Evolutionary conservation across 2,888 invertebrate species (phyloP).

Genomic region (Ernsta delagoae): DNA sequence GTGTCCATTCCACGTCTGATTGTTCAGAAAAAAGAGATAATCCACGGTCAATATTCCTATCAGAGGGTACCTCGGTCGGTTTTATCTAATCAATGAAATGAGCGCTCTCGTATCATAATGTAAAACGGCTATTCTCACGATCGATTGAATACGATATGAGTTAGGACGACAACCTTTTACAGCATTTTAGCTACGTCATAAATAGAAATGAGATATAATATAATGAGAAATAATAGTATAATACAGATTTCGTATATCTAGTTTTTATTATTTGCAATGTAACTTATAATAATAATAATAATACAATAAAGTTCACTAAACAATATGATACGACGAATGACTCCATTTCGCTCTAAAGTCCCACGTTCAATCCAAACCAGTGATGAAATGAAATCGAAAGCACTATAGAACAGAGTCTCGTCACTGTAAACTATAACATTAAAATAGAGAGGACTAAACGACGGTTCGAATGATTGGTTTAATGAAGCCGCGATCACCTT

Average conservation of each 20-base stretch:
- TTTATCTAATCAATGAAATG: conserved; percentile 27
- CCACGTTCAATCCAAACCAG: background rate
- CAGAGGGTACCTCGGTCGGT: conserved; percentile 4
- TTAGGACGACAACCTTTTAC: conserved; percentile 3
- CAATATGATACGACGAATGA: too few species aligned
- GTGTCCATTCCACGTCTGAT: conserved; percentile 3
- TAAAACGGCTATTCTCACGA: conserved; percentile 29
- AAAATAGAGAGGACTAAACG: conserved; percentile 6
- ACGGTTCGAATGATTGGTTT: conserved; percentile 27
- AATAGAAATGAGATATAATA: too few species aligned
- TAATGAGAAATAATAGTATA: too few species aligned
- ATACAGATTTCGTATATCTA: too few species aligned
- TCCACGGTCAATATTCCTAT: conserved; percentile 21
- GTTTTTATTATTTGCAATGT: too few species aligned
- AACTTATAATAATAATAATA: too few species aligned
- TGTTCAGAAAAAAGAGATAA: conserved; percentile 19
- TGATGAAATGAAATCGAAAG: background rate
- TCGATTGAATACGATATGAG: conserved; percentile 17
- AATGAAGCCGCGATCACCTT: conserved; percentile 22
- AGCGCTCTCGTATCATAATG: conserved; percentile 10
- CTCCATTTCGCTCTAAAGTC: too few species aligned
- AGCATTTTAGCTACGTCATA: background rate
- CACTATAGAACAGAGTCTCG: background rate
- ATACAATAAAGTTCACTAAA: too few species aligned
- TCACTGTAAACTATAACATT: conserved; percentile 2